phyloP scores from a whole-genome alignment of 2,113 vertebrate genomes.

The Sylvia atricapilla region DNA sequence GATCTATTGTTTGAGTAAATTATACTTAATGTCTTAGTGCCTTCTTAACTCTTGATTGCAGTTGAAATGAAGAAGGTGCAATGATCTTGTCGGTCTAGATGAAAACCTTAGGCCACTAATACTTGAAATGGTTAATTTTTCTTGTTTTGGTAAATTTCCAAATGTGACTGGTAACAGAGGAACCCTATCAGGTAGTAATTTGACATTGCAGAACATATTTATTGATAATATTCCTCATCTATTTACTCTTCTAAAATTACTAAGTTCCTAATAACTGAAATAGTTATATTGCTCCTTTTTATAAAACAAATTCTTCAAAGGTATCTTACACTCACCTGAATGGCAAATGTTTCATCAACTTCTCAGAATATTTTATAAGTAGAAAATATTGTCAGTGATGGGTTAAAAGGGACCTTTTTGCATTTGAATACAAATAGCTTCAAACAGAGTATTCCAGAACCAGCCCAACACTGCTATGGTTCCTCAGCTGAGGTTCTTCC shows the following conservation, averaged over 20 bases:
- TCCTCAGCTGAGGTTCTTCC: neutral
- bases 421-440: neutral
- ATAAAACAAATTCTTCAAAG: neutral
- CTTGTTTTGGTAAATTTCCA: neutral
- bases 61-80: neutral
- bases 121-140: neutral
- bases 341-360: neutral
- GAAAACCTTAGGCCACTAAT: neutral
- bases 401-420: neutral
- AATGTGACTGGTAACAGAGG: neutral
- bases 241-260: neutral
- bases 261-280: neutral
- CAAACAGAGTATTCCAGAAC: neutral
- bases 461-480: neutral
- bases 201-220: neutral
- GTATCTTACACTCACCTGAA: neutral
- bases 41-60: neutral
- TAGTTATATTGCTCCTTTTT: neutral
- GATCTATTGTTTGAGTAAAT: neutral
- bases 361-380: neutral
- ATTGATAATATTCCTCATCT: neutral
- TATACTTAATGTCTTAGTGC: neutral
- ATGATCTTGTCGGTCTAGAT: neutral
- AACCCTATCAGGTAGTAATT: neutral
- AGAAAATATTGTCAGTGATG: neutral